Conservation (phyloP, 2,797 vertebrate species). For the Linurgus olivaceus region DNA sequence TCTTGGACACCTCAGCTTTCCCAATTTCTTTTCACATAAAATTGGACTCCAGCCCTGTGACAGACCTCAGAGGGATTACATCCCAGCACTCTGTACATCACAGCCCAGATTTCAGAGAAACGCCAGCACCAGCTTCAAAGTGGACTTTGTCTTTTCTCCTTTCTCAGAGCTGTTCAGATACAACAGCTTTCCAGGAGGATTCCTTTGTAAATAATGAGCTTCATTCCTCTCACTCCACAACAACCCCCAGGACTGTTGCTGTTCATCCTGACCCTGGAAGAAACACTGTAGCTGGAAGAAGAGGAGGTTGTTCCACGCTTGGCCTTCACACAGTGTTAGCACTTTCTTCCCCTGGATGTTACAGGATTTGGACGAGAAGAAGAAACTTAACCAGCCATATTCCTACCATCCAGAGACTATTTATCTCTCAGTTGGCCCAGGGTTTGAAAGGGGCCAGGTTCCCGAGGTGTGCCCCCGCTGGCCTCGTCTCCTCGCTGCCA, state of each 20-base stretch:
- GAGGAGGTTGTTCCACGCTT: constrained; percentile 55
- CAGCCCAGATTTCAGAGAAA: not conserved
- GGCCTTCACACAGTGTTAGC: constrained; percentile 83
- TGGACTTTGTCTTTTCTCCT: constrained; percentile 75
- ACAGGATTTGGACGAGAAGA: constrained; percentile 79
- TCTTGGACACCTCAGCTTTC: constrained; percentile 26
- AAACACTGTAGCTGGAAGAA: constrained; percentile 28
- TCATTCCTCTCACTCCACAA: not conserved
- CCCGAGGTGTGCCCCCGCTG: constrained; percentile 41
- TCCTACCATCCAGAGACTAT: constrained; percentile 71
- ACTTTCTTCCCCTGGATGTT: constrained; percentile 78
- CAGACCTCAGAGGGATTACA: constrained; percentile 29
- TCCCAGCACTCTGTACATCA: constrained; percentile 46
- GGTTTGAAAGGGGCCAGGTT: constrained; percentile 67
- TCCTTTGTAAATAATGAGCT: constrained; percentile 1
- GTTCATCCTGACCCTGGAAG: not conserved
- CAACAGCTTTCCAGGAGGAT: constrained; percentile 57
- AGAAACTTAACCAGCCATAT: constrained; percentile 67
- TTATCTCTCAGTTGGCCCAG: constrained; percentile 72
- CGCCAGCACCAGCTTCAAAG: constrained; percentile 5
- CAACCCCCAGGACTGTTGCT: not conserved
- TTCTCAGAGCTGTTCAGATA: constrained; percentile 51
- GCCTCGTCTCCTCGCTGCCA: constrained; percentile 75
- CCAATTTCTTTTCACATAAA: constrained; percentile 69
- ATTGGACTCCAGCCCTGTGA: constrained; percentile 3